Evolutionary conservation across 2,888 invertebrate species (phyloP), one percentile per base, ranked within the genome.

Genomic region (Sesia bembeciformis): DNA sequence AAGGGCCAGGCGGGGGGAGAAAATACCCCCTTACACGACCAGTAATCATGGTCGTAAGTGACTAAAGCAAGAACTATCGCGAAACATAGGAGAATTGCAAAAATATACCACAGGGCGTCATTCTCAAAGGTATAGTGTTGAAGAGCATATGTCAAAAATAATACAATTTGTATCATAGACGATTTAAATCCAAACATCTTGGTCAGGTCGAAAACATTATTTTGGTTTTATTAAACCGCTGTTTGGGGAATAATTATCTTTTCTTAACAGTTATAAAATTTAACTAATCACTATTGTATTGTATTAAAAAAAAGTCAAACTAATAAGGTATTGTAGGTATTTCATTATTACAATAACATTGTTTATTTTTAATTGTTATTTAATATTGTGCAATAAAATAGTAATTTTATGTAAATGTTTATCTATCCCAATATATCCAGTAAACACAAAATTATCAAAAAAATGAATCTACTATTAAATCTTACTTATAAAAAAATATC

Each of bases 1-100:
- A 89, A 62, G 0, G 86, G 89, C 74, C 75, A 73, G 0, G 74
- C 81, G 0, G 86, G 81, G 1, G 89, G 89, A 0, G 87, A 81
- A 55, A 80, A 86, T 38, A 89, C 74, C 0, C 88, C 88, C 46
- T 76, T 65, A 0, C 63, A 57, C n/a, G 49, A 58, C 89, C 89
- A 89, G 60, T 89, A 88, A 51, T 87, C 87, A 62, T 87, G 81
- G 67, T 87, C 88, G 52, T 82, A 87, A 0, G 84, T 88, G 1
- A 81, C 67, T 23, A 89, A 55, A 3, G 76, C 70, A 40, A 81
- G 65, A 5, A 77, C 43, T 3, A 72, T 56, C 3, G 70, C 67
- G 3, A 64, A 52, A 6, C 57, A 57, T 49, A 81, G 64, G 0
- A 68, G 62, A 54, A 64, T 59, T n/a, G 70, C 70, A 39, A 78